phyloP scores from a whole-genome alignment of 2,113 vertebrate species.

The Emydocephalus ijimae region DNA sequence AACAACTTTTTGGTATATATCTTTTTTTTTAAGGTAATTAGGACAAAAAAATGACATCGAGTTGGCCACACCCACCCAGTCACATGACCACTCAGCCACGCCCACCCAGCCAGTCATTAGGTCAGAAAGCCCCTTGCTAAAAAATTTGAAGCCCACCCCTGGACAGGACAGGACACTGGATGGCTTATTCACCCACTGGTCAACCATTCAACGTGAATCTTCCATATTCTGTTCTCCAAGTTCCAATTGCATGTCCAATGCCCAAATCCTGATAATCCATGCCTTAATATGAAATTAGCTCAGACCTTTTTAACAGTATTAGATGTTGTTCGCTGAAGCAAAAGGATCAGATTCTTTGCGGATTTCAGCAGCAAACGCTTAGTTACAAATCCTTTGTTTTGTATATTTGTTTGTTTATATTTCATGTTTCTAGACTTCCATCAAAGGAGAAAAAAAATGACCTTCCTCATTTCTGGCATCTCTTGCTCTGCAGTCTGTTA shows the following conservation, averaged over 20 bases:
- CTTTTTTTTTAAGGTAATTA: no score
- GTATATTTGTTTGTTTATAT: neutral
- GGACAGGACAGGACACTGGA: neutral
- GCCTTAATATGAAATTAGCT: neutral
- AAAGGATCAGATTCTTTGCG: neutral
- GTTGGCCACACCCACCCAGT: no score
- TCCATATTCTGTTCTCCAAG: neutral
- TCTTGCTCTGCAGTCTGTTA: neutral
- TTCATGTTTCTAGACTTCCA: no score
- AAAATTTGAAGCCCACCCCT: no score
- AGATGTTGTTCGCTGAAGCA: neutral
- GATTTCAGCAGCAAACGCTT: neutral
- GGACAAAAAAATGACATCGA: no score
- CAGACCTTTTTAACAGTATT: neutral
- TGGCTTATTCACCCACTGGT: neutral
- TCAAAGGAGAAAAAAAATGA: no score
- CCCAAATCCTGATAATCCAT: neutral
- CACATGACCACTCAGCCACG: no score
- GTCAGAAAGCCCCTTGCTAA: no score
- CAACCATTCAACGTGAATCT: neutral
- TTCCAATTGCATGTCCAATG: neutral
- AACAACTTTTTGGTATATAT: no score
- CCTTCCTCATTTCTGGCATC: neutral
- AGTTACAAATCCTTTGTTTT: neutral
- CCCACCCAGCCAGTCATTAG: no score